Evolutionary conservation across 2,888 invertebrate genomes (phyloP), one percentile per base, ranked within the genome.

Genomic region (Standfussiana lucernea): DNA sequence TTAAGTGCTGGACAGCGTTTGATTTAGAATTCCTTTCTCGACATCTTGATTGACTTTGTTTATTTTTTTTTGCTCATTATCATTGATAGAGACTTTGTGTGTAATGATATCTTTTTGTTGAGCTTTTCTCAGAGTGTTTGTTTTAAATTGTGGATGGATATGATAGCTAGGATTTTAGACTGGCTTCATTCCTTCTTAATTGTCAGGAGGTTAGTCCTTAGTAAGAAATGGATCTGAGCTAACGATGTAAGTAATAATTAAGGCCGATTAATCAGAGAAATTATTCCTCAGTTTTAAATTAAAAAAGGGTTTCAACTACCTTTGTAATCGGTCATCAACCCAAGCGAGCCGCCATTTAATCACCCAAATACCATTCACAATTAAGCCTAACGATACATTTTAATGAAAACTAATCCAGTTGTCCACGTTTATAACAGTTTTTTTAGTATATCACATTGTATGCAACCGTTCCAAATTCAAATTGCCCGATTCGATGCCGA

Each of bases 401-500:
- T 90, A 91, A 91, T 92, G 89, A 90, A 91, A 89, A 89, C 90
- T 89, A 90, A 90, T 90, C 85, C 85, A 86, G 87, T 90, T 90
- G 91, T 91, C 90, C 90, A 90, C 88, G 86, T 82, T 87, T 87
- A 89, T 85, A 88, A 86, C 68, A 72, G 86, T 89, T 89, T 90
- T 90, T 89, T 89, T 86, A 86, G 82, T 83, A 83, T 83, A 80
- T 83, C 80, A 87, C 79, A 86, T 90, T 90, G 91, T 91, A 90
- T 91, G 92, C 91, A 92, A 93, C 93, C 96, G 95, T 96, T 95
- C 94, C 94, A 91, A 96, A 96, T 96, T 95, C 95, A 95, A 96
- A 96, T 95, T 94, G 93, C 93, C 92, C 93, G 94, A 94, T 94
- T 94, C 94, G 91, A 93, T 94, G 94, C 94, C 92, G 91, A 93